Evolutionary conservation across 2,888 invertebrate species (phyloP).

Genomic region (Thalpophila matura): DNA sequence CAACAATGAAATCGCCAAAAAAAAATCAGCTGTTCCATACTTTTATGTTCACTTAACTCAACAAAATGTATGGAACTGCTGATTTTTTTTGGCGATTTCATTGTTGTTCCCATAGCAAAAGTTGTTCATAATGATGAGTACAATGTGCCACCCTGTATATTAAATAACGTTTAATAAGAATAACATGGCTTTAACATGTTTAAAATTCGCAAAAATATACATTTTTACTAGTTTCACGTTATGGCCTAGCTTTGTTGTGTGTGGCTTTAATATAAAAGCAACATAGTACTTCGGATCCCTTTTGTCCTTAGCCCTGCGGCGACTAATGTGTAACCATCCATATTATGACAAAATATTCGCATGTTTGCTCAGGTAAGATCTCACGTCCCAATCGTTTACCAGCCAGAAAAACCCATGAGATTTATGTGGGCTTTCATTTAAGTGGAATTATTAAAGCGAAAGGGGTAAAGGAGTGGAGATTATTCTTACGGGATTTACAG

Average conservation of each 20-base stretch:
- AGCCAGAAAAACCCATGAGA: constrained; percentile 16
- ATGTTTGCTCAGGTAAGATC: constrained; percentile 37
- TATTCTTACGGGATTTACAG: constrained; percentile 28
- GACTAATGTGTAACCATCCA: constrained; percentile 38
- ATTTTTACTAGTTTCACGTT: constrained; percentile 25
- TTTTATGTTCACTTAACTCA: too few species aligned
- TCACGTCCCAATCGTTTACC: neutral
- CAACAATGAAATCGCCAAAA: too few species aligned
- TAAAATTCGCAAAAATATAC: too few species aligned
- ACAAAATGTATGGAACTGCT: too few species aligned
- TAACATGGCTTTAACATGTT: too few species aligned
- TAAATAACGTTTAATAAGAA: too few species aligned
- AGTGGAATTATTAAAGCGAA: constrained; percentile 7
- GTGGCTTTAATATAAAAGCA: constrained; percentile 31
- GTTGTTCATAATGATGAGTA: too few species aligned
- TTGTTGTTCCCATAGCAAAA: too few species aligned
- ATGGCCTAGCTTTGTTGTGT: constrained; percentile 17
- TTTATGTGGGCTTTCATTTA: constrained; percentile 14
- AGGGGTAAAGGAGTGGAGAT: constrained; percentile 23
- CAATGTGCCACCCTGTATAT: too few species aligned
- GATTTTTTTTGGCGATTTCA: too few species aligned
- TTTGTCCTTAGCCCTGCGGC: constrained; percentile 30
- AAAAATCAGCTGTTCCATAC: too few species aligned
- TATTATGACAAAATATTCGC: constrained; percentile 29
- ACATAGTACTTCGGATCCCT: constrained; percentile 6